Conservation (phyloP, 2,888 invertebrate species). For the Spodoptera exigua region DNA sequence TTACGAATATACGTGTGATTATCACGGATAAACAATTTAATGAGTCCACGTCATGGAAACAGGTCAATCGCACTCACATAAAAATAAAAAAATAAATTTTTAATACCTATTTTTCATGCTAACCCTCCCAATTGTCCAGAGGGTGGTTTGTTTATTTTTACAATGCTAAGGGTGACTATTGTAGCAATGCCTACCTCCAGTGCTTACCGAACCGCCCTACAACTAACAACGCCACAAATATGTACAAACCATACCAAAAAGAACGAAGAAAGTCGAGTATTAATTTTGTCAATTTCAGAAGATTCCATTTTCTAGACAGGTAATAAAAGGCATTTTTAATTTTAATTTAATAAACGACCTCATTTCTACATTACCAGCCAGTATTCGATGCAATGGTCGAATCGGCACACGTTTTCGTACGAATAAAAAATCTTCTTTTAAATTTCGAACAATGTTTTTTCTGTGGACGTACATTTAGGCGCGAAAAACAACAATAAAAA, state of each 20-base stretch:
- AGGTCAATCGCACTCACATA: too few relatives aligned
- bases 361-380: too few relatives aligned
- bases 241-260: slow-evolving; percentile 65
- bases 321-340: slow-evolving; percentile 36
- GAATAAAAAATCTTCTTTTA: too few relatives aligned
- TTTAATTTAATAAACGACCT: too few relatives aligned
- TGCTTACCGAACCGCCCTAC: slow-evolving; percentile 1
- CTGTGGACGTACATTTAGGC: too few relatives aligned
- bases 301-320: slow-evolving; percentile 82
- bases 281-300: slow-evolving; percentile 73
- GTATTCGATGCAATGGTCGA: too few relatives aligned
- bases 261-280: slow-evolving; percentile 77
- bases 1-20: too few relatives aligned
- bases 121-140: slow-evolving; percentile 29
- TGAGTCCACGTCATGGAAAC: too few relatives aligned
- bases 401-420: too few relatives aligned
- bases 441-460: too few relatives aligned
- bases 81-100: not conserved
- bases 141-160: slow-evolving; percentile 44
- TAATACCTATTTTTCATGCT: slow-evolving; percentile 16
- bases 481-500: too few relatives aligned
- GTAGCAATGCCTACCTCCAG: slow-evolving; percentile 11
- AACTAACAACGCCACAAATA: slow-evolving; percentile 35
- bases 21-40: too few relatives aligned
- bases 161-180: slow-evolving; percentile 25